Evolutionary conservation across 2,888 invertebrate genomes (phyloP), one percentile per base, ranked within the genome.

Genomic region (Corbicula japonica): DNA sequence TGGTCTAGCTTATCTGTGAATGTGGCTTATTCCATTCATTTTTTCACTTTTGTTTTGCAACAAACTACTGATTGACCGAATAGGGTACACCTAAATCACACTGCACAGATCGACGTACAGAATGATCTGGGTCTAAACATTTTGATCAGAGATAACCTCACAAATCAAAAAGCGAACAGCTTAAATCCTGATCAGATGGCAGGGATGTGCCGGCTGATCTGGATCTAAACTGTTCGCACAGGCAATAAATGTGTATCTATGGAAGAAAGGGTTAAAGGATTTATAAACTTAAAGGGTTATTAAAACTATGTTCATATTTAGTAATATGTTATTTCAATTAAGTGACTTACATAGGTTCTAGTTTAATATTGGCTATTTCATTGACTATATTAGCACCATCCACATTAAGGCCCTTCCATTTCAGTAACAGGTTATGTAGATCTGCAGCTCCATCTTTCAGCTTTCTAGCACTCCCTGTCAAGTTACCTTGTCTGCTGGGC

Each of bases 381-480:
- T 78, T 88, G 26, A 91, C 78, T 52, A 89, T 75, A 26, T 85
- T 72, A 30, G 80, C 63, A 26, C 92, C 90, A 34, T 87, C 78
- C 28, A 65, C 63, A 62, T 89, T 88, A 8, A 86, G 74, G 2
- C 63, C 63, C 8, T 80, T 85, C 92, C 92, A 92, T 66, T 90
- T 91, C 44, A 81, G 72, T n/a, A 87, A 76, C n/a, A 80, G 56
- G 75, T 91, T 92, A 74, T 91, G 87, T 48, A 91, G 75, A 68
- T 95, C 95, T 32, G 95, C 95, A 18, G 93, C 94, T 65, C 94
- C 93, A 91, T 95, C 95, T 83, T 95, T 93, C 32, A 95, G 92
- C 68, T 95, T 94, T 74, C 95, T 92, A 18, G 94, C 94, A 74
- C 93, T 91, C 12, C 95, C 95, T 4, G 95, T 95, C 80, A 95